These are phyloP conservation scores for Pollenia angustigena DNA, from an alignment of 2,888 invertebrate genomes.

Conservation along the genomic window DNA sequence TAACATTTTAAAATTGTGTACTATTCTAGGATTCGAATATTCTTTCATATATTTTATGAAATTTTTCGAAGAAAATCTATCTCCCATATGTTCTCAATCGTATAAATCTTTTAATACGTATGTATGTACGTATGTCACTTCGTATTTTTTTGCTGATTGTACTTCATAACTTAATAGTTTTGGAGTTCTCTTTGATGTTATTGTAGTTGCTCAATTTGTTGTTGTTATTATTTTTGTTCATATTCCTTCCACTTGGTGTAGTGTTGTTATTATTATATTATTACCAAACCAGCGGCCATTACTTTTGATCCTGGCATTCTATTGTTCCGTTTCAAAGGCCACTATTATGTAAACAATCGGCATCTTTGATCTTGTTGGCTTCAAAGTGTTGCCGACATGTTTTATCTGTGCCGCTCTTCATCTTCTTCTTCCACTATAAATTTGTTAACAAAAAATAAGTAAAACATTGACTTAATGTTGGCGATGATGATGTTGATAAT, in stretches of 20 bases:
- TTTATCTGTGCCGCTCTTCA: slow-evolving; percentile 73
- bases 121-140: neutral
- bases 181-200: slow-evolving; percentile 56
- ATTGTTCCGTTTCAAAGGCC: slow-evolving; percentile 87
- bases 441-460: slow-evolving; percentile 39
- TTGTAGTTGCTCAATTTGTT: slow-evolving; percentile 38
- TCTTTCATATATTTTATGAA: slow-evolving; percentile 1
- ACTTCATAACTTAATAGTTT: slow-evolving; percentile 56
- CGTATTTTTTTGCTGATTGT: neutral
- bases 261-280: slow-evolving; percentile 59
- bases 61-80: slow-evolving; percentile 48
- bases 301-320: slow-evolving; percentile 84
- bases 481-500: slow-evolving; percentile 25
- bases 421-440: slow-evolving; percentile 29
- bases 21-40: neutral
- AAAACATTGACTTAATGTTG: slow-evolving; percentile 41
- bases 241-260: slow-evolving; percentile 29
- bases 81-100: slow-evolving; percentile 17
- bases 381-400: slow-evolving; percentile 81
- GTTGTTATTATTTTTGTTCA: slow-evolving; percentile 26
- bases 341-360: slow-evolving; percentile 89
- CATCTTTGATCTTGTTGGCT: slow-evolving; percentile 87
- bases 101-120: neutral
- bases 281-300: slow-evolving; percentile 70
- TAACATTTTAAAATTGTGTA: slow-evolving; percentile 1